phyloP scores from a whole-genome alignment of 2,888 invertebrate species.

The Malthinus seriepunctatus region DNA sequence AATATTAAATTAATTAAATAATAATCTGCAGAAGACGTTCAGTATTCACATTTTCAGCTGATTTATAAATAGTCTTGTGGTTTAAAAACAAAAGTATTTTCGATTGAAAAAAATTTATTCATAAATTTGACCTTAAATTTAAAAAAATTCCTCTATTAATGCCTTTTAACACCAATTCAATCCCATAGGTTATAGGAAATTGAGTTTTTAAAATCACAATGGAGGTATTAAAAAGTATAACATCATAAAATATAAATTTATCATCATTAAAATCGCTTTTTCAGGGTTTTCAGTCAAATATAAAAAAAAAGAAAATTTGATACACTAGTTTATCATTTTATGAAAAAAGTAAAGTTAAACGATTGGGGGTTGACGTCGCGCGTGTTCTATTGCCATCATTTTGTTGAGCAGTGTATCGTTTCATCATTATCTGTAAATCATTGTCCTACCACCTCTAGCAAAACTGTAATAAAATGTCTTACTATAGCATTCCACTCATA shows the following conservation, averaged over 20 bases:
- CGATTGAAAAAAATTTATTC: too few species aligned
- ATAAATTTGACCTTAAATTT: too few species aligned
- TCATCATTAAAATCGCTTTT: conserved; percentile 1
- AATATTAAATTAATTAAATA: too few species aligned
- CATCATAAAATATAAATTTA: neutral
- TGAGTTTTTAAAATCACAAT: too few species aligned
- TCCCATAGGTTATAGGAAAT: too few species aligned
- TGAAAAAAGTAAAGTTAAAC: neutral
- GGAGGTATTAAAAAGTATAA: too few species aligned
- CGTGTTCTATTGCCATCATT: conserved; percentile 50
- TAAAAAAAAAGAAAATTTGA: conserved; percentile 4
- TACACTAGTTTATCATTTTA: neutral
- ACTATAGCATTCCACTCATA: neutral
- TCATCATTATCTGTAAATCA: conserved; percentile 41
- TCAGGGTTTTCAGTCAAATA: neutral
- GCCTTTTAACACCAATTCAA: too few species aligned
- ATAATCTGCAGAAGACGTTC: too few species aligned
- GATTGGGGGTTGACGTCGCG: conserved; percentile 29
- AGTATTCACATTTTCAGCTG: too few species aligned
- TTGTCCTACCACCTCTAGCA: conserved; percentile 27
- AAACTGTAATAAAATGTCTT: conserved; percentile 10
- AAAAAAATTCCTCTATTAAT: too few species aligned
- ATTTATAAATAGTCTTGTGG: too few species aligned
- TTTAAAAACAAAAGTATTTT: too few species aligned
- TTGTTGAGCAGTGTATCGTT: conserved; percentile 38